Conservation (phyloP, 2,797 vertebrate species). For the Novumbra hubbsi region DNA sequence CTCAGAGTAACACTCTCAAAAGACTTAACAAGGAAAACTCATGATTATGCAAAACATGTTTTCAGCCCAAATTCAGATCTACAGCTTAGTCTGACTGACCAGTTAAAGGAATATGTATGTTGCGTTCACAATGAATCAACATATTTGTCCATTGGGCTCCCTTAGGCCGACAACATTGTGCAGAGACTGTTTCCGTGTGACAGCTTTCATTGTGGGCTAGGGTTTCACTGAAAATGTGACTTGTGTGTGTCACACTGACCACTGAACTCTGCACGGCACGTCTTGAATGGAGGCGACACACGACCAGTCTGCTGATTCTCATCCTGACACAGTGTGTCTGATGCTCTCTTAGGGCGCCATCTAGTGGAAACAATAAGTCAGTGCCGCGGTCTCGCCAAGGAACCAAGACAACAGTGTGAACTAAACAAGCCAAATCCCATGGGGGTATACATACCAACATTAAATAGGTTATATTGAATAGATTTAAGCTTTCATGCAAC, state of each 20-base stretch:
- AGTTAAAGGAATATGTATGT: not conserved
- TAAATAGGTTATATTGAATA: not conserved
- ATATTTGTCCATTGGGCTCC: not conserved
- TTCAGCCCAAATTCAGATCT: not conserved
- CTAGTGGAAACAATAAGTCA: slow-evolving; percentile 36
- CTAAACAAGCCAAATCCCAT: not conserved
- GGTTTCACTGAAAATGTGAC: not conserved
- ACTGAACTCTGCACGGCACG: slow-evolving; percentile 10
- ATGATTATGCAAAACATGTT: not conserved
- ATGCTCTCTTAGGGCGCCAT: slow-evolving; percentile 60
- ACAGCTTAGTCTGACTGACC: not conserved
- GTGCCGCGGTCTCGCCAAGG: not conserved
- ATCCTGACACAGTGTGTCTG: slow-evolving; percentile 37
- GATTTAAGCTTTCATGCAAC: not conserved
- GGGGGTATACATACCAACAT: not conserved
- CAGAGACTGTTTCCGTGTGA: not conserved
- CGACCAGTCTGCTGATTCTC: not conserved
- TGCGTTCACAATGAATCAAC: not conserved
- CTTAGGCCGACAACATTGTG: not conserved
- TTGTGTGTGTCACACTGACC: not conserved
- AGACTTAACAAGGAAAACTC: not conserved
- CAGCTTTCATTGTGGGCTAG: not conserved
- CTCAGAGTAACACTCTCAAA: not conserved
- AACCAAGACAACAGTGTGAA: not conserved
- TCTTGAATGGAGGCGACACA: slow-evolving; percentile 23